These are phyloP conservation scores for Epinotia bilunana DNA, from an alignment of 2,888 invertebrate genomes.

Conservation along the genomic window DNA sequence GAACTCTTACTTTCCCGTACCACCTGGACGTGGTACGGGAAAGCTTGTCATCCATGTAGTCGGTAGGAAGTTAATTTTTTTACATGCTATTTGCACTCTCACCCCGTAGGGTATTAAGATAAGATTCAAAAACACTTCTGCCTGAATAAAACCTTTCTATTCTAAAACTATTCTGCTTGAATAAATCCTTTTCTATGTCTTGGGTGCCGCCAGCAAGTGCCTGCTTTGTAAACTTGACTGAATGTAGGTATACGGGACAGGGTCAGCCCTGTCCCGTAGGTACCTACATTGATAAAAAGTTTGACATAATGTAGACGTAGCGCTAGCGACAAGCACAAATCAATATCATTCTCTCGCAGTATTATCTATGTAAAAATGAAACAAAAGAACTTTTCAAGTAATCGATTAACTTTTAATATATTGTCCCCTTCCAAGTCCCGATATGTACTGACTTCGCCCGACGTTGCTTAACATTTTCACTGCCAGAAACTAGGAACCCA, in stretches of 20 bases:
- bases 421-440: too few species aligned
- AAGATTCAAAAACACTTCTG: not conserved
- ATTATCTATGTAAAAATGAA: not conserved
- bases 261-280: not conserved
- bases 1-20: too few species aligned
- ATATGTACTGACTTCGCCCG: too few species aligned
- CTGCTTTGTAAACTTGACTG: not conserved
- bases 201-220: not conserved
- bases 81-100: not conserved
- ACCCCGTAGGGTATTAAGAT: not conserved
- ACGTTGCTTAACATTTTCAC: too few species aligned
- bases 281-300: not conserved
- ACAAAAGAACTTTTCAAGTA: not conserved
- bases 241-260: too few species aligned
- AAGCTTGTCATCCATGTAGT: not conserved
- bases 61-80: not conserved
- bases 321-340: not conserved
- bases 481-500: too few species aligned
- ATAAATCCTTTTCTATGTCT: not conserved
- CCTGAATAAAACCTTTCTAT: not conserved
- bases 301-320: conserved; percentile 3
- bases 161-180: not conserved
- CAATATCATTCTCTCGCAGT: not conserved
- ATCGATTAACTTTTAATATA: too few species aligned
- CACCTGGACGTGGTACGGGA: too few species aligned